phyloP scores from a whole-genome alignment of 2,797 vertebrate species.

The Ctenopoma multispine region DNA sequence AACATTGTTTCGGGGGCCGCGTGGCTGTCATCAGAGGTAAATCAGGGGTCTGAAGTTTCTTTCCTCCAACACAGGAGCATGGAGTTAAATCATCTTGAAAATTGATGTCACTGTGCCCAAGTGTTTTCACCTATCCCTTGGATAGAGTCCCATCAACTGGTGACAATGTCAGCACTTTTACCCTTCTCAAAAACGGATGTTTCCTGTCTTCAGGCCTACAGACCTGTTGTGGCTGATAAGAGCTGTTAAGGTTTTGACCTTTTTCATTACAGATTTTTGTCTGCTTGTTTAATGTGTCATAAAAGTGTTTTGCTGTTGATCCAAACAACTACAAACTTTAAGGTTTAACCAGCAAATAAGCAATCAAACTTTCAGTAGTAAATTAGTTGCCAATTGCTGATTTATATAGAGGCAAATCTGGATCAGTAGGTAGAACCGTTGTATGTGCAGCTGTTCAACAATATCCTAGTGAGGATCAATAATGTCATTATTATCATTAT shows the following conservation, averaged over 20 bases:
- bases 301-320: conserved; percentile 8
- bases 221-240: conserved; percentile 69
- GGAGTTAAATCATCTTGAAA: conserved; percentile 91
- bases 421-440: too few species aligned
- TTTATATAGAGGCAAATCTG: background rate
- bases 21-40: conserved; percentile 87
- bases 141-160: conserved; percentile 86
- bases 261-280: conserved; percentile 26
- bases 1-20: conserved; percentile 88
- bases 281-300: conserved; percentile 24
- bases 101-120: conserved; percentile 88
- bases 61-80: conserved; percentile 81
- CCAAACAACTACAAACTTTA: conserved; percentile 17
- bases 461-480: too few species aligned
- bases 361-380: conserved; percentile 8
- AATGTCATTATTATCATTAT: too few species aligned
- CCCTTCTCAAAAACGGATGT: conserved; percentile 76
- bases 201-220: conserved; percentile 57
- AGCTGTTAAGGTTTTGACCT: conserved; percentile 34
- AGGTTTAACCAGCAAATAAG: conserved; percentile 6
- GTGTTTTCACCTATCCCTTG: conserved; percentile 87
- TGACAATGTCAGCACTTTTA: conserved; percentile 91
- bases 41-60: conserved; percentile 88
- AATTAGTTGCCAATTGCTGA: conserved; percentile 5
- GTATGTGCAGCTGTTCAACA: too few species aligned